Evolutionary conservation across 2,797 vertebrate genomes (phyloP), one percentile per base, ranked within the genome.

Genomic region (Myotis findleyi): DNA sequence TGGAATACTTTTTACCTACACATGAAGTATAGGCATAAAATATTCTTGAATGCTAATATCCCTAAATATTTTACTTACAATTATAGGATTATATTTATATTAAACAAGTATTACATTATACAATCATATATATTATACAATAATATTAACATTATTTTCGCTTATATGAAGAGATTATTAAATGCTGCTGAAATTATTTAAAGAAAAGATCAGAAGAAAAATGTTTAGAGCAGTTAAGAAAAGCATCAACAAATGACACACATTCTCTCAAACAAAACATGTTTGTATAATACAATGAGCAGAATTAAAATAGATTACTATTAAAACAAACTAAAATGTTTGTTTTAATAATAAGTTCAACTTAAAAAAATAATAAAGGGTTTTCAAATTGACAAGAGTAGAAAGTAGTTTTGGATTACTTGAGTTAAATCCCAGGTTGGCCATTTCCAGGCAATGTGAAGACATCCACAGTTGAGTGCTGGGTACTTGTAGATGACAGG

Each of bases 111-210:
- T 75, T 44, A 41, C 80, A 87, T 51, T 62, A 95, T 27, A 75
- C 9, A 41, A 87, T 75, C 59, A 41, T 59, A 25, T 44, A 53
- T 27, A 83, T 25, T 49, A 95, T 64, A 76, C 20, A 53, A 71
- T 71, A 57, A 38, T 53, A 17, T 21, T 38, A 88, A 83, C 7
- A 64, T 77, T 51, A 82, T 82, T 84, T 87, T 94, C 17, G 36
- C n/a, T 89, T 66, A 66, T 21, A 47, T 73, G 25, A 77, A 81
- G 20, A 36, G 68, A 53, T 47, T 88, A 81, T 69, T 69, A 91
- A 92, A 77, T 94, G 8, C 5, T 88, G 53, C n/a, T 96, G 83
- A 89, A 87, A 59, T 84, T 86, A 93, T 75, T 92, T 91, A 82
- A 90, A 47, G 27, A 77, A 92, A 89, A 82, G 27, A 27, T 36